phyloP scores from a whole-genome alignment of 2,888 invertebrate genomes.

The Drosophila koepferae region DNA sequence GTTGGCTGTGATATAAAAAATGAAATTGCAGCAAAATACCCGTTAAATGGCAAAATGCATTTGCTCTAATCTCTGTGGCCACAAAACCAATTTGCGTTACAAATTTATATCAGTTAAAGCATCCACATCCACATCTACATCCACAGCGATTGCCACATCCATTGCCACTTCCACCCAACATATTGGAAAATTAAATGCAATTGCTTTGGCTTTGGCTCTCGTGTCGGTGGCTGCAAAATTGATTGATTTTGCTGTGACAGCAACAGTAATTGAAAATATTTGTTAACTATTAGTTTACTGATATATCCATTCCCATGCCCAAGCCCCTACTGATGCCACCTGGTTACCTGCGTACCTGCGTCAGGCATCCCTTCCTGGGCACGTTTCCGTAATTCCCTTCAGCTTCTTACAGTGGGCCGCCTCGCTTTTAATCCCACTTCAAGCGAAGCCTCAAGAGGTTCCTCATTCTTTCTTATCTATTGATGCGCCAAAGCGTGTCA shows the following conservation, averaged over 20 bases:
- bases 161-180: slow-evolving; percentile 2
- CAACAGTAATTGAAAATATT: slow-evolving; percentile 78
- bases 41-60: slow-evolving; percentile 60
- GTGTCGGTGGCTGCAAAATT: slow-evolving; percentile 65
- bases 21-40: slow-evolving; percentile 43
- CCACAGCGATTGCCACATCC: background rate
- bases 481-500: slow-evolving; percentile 78
- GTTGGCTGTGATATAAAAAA: slow-evolving; percentile 9
- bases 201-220: slow-evolving; percentile 50
- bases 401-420: slow-evolving; percentile 20
- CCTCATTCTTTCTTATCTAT: slow-evolving; percentile 61
- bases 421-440: slow-evolving; percentile 65
- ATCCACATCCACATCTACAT: slow-evolving; percentile 1
- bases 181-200: slow-evolving; percentile 72
- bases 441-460: slow-evolving; percentile 63
- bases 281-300: slow-evolving; percentile 74
- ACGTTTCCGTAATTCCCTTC: slow-evolving; percentile 61
- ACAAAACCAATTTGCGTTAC: slow-evolving; percentile 75
- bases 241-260: slow-evolving; percentile 80
- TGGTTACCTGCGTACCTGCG: slow-evolving; percentile 37
- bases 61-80: slow-evolving; percentile 77
- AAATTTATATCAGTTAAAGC: slow-evolving; percentile 59
- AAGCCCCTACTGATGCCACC: background rate
- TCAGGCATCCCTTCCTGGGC: slow-evolving; percentile 68
- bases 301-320: slow-evolving; percentile 7